Conservation (phyloP, 2,113 vertebrate species). For the Sula dactylatra region DNA sequence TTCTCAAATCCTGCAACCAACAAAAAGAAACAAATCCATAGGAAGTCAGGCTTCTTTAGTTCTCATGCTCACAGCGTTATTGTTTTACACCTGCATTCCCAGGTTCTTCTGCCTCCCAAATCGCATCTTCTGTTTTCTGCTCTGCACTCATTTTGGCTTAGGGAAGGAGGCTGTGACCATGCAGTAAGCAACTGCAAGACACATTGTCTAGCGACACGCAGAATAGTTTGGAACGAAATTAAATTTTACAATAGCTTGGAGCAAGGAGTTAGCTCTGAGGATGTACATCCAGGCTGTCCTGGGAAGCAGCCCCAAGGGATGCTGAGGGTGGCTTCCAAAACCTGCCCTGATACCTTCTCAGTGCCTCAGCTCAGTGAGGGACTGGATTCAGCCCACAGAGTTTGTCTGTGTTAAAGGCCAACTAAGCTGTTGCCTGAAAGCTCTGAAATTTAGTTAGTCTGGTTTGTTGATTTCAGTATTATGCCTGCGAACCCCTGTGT, state of each 20-base stretch:
- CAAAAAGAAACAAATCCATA: background rate
- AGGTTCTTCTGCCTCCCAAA: background rate
- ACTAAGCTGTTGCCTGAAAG: background rate
- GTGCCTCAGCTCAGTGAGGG: background rate
- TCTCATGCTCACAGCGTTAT: background rate
- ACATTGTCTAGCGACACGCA: background rate
- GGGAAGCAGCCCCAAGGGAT: background rate
- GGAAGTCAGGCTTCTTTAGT: background rate
- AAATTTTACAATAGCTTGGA: background rate
- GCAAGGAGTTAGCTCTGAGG: background rate
- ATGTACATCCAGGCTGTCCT: background rate
- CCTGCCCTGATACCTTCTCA: background rate
- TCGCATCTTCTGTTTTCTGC: background rate
- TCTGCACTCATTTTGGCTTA: background rate
- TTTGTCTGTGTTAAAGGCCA: background rate
- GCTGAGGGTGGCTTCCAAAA: background rate
- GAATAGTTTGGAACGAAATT: background rate
- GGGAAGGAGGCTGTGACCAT: background rate
- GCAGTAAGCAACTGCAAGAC: background rate
- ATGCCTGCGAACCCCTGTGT: background rate
- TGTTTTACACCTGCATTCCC: background rate
- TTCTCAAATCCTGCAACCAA: background rate
- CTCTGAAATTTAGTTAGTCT: background rate
- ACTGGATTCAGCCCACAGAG: background rate
- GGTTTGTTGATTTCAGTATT: background rate